These are phyloP conservation scores for Catalaphyllia jardinei DNA, from an alignment of 64 coral and sea anemone genomes.

Conservation along the genomic window DNA sequence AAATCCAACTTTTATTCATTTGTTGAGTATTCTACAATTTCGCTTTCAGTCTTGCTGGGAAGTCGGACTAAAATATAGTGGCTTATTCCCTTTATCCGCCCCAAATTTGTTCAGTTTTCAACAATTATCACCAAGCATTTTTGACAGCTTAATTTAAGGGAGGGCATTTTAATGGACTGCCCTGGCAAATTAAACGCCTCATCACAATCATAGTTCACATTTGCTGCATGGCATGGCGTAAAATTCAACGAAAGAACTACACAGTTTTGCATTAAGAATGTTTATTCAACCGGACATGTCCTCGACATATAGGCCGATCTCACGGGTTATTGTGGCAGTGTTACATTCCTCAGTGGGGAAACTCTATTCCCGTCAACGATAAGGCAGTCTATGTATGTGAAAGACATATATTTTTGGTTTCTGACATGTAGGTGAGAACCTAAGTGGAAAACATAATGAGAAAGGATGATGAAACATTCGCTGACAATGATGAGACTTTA, in stretches of 20 bases:
- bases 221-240: neutral
- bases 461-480: neutral
- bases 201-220: neutral
- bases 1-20: neutral
- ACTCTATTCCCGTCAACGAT: neutral
- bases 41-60: neutral
- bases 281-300: constrained; percentile 1
- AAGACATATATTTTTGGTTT: neutral
- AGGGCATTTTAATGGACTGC: neutral
- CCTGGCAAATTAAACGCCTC: neutral
- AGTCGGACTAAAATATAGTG: neutral
- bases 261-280: neutral
- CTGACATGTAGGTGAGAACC: neutral
- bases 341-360: neutral
- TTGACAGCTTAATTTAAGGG: constrained; percentile 7
- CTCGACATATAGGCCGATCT: neutral
- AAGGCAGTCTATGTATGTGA: neutral
- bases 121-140: neutral
- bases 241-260: neutral
- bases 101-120: neutral
- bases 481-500: neutral
- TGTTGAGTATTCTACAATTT: neutral
- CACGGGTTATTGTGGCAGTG: neutral
- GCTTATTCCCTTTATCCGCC: neutral
- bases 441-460: neutral